Percentiles rank a stretch among this genome's conserved stretches.
Evolutionary conservation across 2,797 vertebrate genomes (phyloP).

Genomic region (Pyrrhura leucotis): DNA sequence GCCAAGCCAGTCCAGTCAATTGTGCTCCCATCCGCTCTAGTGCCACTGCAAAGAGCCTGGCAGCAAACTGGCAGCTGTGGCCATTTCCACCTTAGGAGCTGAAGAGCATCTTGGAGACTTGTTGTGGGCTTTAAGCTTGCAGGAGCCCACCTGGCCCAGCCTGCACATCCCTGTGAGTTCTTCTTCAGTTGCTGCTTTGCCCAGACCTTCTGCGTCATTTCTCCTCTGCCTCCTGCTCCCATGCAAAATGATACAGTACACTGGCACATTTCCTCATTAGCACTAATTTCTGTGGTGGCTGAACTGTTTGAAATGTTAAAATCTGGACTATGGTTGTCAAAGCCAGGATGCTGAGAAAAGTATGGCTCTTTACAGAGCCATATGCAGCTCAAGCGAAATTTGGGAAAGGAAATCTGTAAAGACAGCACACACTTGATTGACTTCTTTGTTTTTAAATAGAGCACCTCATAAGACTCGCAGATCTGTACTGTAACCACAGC

Average conservation of each 20-base stretch:
- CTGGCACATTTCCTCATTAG: background rate
- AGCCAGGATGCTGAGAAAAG: background rate
- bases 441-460: background rate
- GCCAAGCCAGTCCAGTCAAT: background rate
- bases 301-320: slow-evolving; percentile 5
- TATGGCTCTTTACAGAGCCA: background rate
- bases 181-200: background rate
- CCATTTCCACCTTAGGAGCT: background rate
- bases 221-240: background rate
- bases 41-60: background rate
- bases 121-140: background rate
- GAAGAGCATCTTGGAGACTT: background rate
- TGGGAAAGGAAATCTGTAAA: background rate
- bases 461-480: background rate
- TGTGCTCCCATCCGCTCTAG: background rate
- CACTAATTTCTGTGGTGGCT: background rate
- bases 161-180: background rate
- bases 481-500: background rate
- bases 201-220: background rate
- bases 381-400: background rate
- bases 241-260: background rate
- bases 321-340: slow-evolving; percentile 9
- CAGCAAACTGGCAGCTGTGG: background rate
- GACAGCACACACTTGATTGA: background rate
- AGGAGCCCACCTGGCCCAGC: background rate